Evolutionary conservation across 2,888 invertebrate species (phyloP).

Genomic region (Cosmia pyralina): DNA sequence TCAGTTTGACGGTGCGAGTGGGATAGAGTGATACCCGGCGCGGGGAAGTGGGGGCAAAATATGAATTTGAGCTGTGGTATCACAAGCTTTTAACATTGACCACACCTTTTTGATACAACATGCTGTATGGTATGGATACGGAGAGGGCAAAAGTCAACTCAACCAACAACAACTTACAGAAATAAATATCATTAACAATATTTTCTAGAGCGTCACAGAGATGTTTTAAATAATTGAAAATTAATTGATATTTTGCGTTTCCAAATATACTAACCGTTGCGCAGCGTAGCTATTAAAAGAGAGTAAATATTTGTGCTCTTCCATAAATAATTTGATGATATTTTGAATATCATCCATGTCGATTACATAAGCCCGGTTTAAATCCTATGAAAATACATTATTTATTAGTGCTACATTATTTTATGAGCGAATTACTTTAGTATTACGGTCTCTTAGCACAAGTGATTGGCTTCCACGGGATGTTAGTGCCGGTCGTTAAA

Average conservation of each 20-base stretch:
- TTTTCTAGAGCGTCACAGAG: too few species aligned
- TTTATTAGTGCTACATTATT: slow-evolving; percentile 36
- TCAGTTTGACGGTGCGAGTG: too few species aligned
- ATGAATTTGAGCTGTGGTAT: too few species aligned
- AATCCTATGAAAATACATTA: slow-evolving; percentile 23
- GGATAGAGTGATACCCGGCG: too few species aligned
- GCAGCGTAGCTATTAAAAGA: neutral
- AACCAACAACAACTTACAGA: too few species aligned
- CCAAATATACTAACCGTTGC: neutral
- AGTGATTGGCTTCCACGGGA: neutral
- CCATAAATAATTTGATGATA: slow-evolving; percentile 18
- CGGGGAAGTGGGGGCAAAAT: too few species aligned
- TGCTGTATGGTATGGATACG: neutral
- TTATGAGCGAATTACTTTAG: slow-evolving; percentile 30
- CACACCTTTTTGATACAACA: too few species aligned
- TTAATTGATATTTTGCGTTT: neutral
- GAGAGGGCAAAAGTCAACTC: neutral
- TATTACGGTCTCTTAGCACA: slow-evolving; percentile 14
- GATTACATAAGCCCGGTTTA: neutral
- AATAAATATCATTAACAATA: neutral
- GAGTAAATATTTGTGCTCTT: slow-evolving; percentile 3
- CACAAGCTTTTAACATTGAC: too few species aligned
- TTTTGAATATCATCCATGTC: slow-evolving; percentile 12
- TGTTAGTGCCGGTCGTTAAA: slow-evolving; percentile 30
- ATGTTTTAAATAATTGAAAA: neutral